Evolutionary conservation across 2,113 vertebrate genomes (phyloP), one percentile per base, ranked within the genome.

Genomic region (Canis aureus): DNA sequence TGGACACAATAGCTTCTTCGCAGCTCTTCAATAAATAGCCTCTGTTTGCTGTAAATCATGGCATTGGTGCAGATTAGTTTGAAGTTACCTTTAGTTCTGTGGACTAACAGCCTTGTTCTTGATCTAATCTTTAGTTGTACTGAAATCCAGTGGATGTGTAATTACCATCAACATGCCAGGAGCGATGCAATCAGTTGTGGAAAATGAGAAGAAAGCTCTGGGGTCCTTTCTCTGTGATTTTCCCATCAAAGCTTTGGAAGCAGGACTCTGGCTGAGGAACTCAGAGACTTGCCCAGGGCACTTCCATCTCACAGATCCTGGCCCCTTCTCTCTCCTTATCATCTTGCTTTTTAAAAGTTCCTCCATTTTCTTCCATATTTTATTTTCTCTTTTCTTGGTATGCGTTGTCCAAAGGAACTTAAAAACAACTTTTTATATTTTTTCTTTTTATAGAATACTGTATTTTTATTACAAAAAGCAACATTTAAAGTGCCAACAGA

Each of bases 401-500:
- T 95, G 29, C 87, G 22, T 62, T 67, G 25, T 57, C 80, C 23
- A 71, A 43, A 96, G 74, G 35, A 79, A 73, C 51, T 86, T 76
- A 69, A 93, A 92, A 55, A 62, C 62, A n/a, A 83, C 51, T 74
- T 93, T 71, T 59, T 29, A 59, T 73, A 25, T 51, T 19, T 74
- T 91, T 91, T 89, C 27, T 49, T 78, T 88, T 73, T 96, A 43
- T 96, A 78, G 88, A 83, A 66, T 96, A 55, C 66, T 91, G 25
- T 78, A 16, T 92, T 92, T 87, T 93, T 88, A 71, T 88, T 92
- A 76, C 5, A 94, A 73, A 84, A 84, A 71, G 49, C 83, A 89
- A 90, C 89, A 81, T 2, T 94, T 76, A 11, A 69, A 91, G 62
- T 87, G 73, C 32, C 29, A 93, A 5, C 93, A 86, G 67, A 35